These are phyloP conservation scores for Petrocephalus schoutedeni DNA, from an alignment of 2,797 vertebrate genomes.

Conservation along the genomic window DNA sequence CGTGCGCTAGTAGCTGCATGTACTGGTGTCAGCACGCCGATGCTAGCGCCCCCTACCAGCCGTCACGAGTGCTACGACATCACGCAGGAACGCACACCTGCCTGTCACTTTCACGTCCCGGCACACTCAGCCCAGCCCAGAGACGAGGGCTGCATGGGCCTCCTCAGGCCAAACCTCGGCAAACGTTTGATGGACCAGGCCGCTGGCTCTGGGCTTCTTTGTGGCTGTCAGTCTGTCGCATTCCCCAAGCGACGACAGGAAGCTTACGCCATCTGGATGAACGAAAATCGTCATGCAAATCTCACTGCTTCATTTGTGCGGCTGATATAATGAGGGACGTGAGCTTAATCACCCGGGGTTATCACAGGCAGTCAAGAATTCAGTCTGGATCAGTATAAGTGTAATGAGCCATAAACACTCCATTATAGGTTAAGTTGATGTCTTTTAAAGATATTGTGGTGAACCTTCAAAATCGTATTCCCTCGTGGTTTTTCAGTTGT, in stretches of 20 bases:
- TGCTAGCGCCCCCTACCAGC: background rate
- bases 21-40: background rate
- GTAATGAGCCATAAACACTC: background rate
- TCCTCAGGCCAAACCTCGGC: conserved; percentile 54
- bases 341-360: background rate
- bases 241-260: background rate
- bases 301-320: background rate
- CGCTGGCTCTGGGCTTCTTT: background rate
- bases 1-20: conserved; percentile 48
- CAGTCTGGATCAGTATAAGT: background rate
- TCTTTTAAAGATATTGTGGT: conserved; percentile 4
- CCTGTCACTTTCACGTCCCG: conserved; percentile 67
- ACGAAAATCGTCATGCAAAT: background rate
- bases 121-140: conserved; percentile 44
- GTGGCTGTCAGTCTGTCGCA: background rate
- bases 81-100: background rate
- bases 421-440: background rate
- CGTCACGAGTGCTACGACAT: background rate
- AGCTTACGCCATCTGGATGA: background rate
- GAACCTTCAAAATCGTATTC: background rate
- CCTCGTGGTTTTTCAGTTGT: background rate
- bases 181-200: background rate
- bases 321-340: background rate
- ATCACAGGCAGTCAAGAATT: background rate
- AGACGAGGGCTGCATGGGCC: conserved; percentile 56